These are phyloP conservation scores for Synaphobranchus kaupii DNA, from an alignment of 2,797 vertebrate species.

Conservation along the genomic window DNA sequence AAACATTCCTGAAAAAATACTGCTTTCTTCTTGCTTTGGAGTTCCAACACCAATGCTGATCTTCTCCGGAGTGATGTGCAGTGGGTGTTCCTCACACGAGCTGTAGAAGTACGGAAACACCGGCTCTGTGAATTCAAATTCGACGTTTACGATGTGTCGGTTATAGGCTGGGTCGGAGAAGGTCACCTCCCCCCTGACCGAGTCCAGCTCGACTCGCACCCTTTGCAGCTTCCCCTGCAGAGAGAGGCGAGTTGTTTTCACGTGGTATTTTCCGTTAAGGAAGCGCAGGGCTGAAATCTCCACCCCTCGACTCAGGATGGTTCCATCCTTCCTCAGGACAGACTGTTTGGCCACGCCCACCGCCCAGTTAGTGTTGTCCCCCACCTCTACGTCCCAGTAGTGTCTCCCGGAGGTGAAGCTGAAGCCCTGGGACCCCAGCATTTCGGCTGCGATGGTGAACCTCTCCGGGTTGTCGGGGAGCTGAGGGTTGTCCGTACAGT, in stretches of 20 bases:
- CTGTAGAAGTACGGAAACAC: slow-evolving; percentile 25
- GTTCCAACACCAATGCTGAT: background rate
- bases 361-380: slow-evolving; percentile 24
- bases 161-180: slow-evolving; percentile 20
- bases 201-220: slow-evolving; percentile 21
- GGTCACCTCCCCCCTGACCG: slow-evolving; percentile 9
- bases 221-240: background rate
- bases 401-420: slow-evolving; percentile 21
- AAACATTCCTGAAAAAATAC: background rate
- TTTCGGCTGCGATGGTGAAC: slow-evolving; percentile 72
- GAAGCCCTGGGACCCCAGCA: slow-evolving; percentile 57
- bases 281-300: slow-evolving; percentile 6
- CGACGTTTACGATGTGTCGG: slow-evolving; percentile 1
- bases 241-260: slow-evolving; percentile 5
- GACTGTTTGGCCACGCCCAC: slow-evolving; percentile 22
- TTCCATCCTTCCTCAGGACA: background rate
- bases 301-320: background rate
- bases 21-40: background rate
- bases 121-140: slow-evolving; percentile 9
- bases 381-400: slow-evolving; percentile 34
- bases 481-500: slow-evolving; percentile 38
- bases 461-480: slow-evolving; percentile 74
- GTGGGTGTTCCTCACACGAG: background rate
- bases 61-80: background rate
- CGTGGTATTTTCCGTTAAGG: background rate